Evolutionary conservation across 2,888 invertebrate species (phyloP).

Genomic region (Uloborus plumipes): DNA sequence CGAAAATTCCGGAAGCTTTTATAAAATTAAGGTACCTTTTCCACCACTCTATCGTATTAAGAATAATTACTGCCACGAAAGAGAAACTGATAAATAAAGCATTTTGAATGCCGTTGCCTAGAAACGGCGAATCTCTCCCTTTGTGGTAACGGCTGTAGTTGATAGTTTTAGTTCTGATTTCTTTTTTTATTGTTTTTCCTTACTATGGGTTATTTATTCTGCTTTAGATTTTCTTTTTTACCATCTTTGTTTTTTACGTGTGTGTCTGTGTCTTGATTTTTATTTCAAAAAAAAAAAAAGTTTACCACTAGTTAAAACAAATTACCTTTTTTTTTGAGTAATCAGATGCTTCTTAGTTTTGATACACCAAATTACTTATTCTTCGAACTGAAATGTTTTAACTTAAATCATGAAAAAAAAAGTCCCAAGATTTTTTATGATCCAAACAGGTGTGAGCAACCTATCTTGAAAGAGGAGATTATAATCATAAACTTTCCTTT

Average conservation of each 20-base stretch:
- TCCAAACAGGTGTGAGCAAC: no score
- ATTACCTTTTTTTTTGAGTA: no score
- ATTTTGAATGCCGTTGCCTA: constrained; percentile 47
- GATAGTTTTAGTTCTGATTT: constrained; percentile 26
- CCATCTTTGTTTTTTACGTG: constrained; percentile 1
- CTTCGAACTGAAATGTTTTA: no score
- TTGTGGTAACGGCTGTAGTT: constrained; percentile 50
- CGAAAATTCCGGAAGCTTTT: constrained; percentile 30
- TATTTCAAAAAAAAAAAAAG: no score
- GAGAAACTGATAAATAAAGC: constrained; percentile 56
- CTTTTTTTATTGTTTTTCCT: constrained; percentile 12
- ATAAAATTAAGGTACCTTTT: constrained; percentile 51
- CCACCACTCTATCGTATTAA: constrained; percentile 58
- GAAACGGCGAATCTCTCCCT: constrained; percentile 46
- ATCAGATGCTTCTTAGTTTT: no score
- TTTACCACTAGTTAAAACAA: no score
- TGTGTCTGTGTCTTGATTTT: no score
- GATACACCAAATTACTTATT: no score
- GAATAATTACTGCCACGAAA: constrained; percentile 54
- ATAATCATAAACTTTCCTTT: no score
- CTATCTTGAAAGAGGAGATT: no score
- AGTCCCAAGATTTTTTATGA: no score
- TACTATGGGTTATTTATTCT: constrained; percentile 30
- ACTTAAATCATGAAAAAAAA: no score
- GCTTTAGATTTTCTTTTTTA: constrained; percentile 27